phyloP scores from a whole-genome alignment of 2,113 vertebrate species.

The Suricata suricatta region DNA sequence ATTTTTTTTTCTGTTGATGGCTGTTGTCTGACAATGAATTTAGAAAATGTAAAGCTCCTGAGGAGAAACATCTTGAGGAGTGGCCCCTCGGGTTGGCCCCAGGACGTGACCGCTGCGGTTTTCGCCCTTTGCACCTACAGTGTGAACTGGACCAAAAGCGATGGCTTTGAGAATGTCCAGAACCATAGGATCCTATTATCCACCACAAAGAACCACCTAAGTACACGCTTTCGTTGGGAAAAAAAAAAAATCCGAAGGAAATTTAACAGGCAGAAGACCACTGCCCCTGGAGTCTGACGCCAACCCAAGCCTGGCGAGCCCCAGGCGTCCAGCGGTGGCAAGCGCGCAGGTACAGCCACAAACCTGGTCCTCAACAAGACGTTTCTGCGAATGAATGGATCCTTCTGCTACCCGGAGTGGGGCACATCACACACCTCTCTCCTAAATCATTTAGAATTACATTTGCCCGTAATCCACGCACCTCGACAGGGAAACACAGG shows the following conservation, averaged over 20 bases:
- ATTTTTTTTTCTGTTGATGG: not conserved
- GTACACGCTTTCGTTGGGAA: not conserved
- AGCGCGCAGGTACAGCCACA: not conserved
- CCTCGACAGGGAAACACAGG: not conserved
- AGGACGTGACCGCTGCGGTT: accelerated
- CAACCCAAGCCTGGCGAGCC: not conserved
- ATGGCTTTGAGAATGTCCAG: not conserved
- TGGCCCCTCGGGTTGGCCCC: accelerated
- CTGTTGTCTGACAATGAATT: not conserved
- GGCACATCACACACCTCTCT: not conserved
- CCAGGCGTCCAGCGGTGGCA: not conserved
- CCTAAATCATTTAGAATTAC: not conserved
- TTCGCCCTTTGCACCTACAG: not conserved
- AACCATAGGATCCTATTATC: not conserved
- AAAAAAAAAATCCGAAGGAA: not conserved
- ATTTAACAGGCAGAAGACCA: not conserved
- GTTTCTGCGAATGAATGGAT: constrained; percentile 18
- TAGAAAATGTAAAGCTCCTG: not conserved
- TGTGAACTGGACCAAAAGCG: not conserved
- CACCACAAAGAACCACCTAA: not conserved
- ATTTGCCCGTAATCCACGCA: not conserved
- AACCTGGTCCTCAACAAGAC: not conserved
- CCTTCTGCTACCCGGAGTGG: not conserved
- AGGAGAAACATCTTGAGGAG: not conserved
- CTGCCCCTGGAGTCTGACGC: not conserved